Evolutionary conservation across 2,797 vertebrate genomes (phyloP), one percentile per base, ranked within the genome.

Genomic region (Oreochromis grahami): DNA sequence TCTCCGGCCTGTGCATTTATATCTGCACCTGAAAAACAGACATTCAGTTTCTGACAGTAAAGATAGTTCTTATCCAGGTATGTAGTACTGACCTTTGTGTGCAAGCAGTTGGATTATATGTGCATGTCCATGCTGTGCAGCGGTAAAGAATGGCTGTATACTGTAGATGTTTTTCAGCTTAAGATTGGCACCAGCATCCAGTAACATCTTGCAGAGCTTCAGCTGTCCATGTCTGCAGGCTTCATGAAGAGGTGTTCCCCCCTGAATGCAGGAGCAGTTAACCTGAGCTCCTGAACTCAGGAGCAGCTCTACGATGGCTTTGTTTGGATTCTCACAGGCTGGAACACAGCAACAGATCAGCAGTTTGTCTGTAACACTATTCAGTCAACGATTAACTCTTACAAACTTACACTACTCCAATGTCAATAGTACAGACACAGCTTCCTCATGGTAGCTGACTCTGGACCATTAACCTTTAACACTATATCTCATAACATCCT

Each of bases 1-100:
- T 98, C 97, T 10, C 90, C 94, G 53, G 97, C 97, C 91, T 97
- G 96, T 2, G 94, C 97, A 70, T 98, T 98, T 80, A 98, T 94
- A 86, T 98, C 97, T 26, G 96, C 97, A 36, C 97, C 98, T 98
- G 82, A 24, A 58, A 70, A 58, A 55, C 29, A 80, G 5, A 43
- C 48, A 36, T 91, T 72, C 94, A 82, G 96, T 96, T 14, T 96
- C 97, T 97, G 53, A 43, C 19, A 32, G 2, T 4, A 29, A 45
- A 41, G 9, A 43, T 45, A 72, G 65, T 70, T 32, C 10, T 4
- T 14, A 3, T 26, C 2, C 14, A 15, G 17, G 51, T 78, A 2
- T 58, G 5, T 2, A n/a, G 56, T 19, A 60, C 56, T 92, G 79
- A 98, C 98, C 97, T 13, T 94, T 94, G 84, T 95, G 94, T 51